phyloP scores from a whole-genome alignment of 2,797 vertebrate species.

The Aythya fuligula region DNA sequence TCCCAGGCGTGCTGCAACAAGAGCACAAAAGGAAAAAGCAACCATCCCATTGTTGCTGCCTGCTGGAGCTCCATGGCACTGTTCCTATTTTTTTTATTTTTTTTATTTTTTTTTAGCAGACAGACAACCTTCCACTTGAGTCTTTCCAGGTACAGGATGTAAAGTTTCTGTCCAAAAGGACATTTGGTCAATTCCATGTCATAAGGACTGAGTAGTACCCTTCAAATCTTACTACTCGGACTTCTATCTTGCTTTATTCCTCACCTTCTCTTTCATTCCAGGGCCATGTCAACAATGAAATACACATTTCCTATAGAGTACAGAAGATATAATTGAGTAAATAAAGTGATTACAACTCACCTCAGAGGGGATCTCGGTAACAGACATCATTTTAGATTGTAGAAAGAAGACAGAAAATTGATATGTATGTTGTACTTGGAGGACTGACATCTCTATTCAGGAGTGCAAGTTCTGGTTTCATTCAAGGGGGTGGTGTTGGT shows the following conservation, averaged over 20 bases:
- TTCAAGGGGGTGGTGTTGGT: background rate
- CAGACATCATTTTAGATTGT: background rate
- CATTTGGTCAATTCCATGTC: background rate
- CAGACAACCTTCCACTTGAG: background rate
- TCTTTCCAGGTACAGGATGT: background rate
- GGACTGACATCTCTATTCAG: background rate
- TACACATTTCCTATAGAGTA: rapidly evolving
- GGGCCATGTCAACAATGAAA: background rate
- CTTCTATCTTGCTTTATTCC: background rate
- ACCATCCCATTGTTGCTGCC: too few species aligned
- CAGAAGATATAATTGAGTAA: background rate
- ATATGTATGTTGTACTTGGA: background rate
- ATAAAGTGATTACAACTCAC: background rate
- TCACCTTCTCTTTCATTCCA: background rate
- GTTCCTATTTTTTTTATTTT: too few species aligned
- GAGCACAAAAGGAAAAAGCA: background rate
- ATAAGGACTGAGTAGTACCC: background rate
- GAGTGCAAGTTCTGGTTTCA: background rate
- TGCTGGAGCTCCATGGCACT: background rate
- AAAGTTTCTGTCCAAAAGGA: background rate
- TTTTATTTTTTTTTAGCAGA: background rate
- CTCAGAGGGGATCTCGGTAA: background rate
- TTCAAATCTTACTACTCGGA: background rate
- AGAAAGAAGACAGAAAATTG: background rate
- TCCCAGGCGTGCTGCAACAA: background rate